Conservation (phyloP, 2,113 vertebrate species). For the Megaleporinus macrocephalus region DNA sequence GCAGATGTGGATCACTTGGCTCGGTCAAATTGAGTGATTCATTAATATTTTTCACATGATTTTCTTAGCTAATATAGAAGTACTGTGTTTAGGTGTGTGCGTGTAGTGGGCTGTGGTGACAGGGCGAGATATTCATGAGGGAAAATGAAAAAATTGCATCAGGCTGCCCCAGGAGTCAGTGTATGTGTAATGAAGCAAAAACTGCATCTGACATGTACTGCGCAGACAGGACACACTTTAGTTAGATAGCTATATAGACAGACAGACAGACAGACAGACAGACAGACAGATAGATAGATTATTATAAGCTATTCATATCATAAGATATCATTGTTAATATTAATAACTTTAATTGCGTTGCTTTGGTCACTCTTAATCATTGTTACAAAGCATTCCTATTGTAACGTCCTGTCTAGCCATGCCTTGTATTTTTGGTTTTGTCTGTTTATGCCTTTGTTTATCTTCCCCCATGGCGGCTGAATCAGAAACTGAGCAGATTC, state of each 20-base stretch:
- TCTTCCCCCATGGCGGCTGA: too few relatives aligned
- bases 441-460: too few relatives aligned
- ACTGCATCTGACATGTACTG: background rate
- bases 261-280: too few relatives aligned
- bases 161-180: background rate
- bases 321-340: too few relatives aligned
- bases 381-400: too few relatives aligned
- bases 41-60: background rate
- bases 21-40: background rate
- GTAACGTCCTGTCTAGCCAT: too few relatives aligned
- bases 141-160: conserved; percentile 6
- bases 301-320: too few relatives aligned
- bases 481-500: too few relatives aligned
- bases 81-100: background rate
- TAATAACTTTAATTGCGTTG: too few relatives aligned
- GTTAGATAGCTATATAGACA: conserved; percentile 19
- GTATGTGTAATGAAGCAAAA: conserved; percentile 9
- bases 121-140: background rate
- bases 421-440: too few relatives aligned
- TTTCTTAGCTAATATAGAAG: background rate
- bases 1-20: background rate
- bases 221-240: background rate
- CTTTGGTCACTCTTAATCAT: too few relatives aligned
- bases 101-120: background rate
- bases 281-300: too few relatives aligned